Evolutionary conservation across 2,113 vertebrate genomes (phyloP), one percentile per base, ranked within the genome.

Genomic region (Hemichromis elongatus): DNA sequence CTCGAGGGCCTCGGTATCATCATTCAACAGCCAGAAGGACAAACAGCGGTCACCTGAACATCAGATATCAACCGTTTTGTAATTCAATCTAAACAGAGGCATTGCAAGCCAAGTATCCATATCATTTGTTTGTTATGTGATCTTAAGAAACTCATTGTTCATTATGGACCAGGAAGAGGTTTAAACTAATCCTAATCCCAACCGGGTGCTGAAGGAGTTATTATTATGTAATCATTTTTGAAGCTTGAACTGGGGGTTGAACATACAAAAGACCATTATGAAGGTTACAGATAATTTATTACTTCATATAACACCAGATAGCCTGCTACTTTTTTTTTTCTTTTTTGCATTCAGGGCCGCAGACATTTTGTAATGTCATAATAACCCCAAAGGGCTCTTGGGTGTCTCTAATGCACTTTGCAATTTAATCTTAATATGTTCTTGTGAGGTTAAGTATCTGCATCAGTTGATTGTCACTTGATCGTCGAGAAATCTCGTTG

Each of bases 41-140:
- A 90, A 86, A 84, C 78, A 79, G 89, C 66, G 86, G 93, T 92
- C 93, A 89, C 80, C 87, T 79, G 89, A 86, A 93, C 93, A 94
- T 94, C 89, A 93, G 93, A 92, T 94, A 92, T 92, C 91, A 89
- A 90, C 81, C 61, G 57, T 92, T 94, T 92, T 92, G 93, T 94
- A 95, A 95, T 90, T 90, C 85, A 91, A 94, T 93, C 90, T 90
- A 90, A 93, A 95, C 37, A 35, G 78, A 88, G 79, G 61, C 84
- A 68, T 83, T 52, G 40, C 45, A 10, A 81, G 82, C 86, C 84
- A 88, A 92, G 93, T 92, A 86, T 92, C 92, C 84, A 61, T 92
- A 89, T 88, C 87, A 45, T 86, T 88, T 81, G 57, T 83, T 82
- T 79, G 91, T 88, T 85, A 90, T 21, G 10, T 59, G 87, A 89